A percentile compares a stretch with the other conserved stretches of the same genome.
These are phyloP conservation scores for Acestrorhynchus altus DNA, from an alignment of 2,797 vertebrate genomes.

Conservation along the genomic window DNA sequence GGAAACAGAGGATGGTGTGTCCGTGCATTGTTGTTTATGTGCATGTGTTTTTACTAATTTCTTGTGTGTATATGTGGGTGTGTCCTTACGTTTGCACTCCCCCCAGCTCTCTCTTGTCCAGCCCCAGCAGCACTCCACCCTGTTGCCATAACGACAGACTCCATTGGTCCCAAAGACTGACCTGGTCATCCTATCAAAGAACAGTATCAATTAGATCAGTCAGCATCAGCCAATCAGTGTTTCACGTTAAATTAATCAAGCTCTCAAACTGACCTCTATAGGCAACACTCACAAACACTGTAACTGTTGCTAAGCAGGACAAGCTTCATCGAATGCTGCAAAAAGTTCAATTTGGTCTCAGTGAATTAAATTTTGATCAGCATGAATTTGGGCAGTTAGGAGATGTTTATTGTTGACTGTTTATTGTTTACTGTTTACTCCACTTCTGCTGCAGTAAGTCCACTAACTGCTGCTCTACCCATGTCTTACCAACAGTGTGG, in stretches of 20 bases:
- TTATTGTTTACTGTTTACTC: neutral
- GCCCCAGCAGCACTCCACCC: conserved; percentile 92
- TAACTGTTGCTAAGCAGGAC: neutral
- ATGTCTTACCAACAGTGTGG: neutral
- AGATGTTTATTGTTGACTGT: no score
- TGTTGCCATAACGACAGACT: conserved; percentile 85
- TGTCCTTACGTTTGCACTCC: conserved; percentile 86
- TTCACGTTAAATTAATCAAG: neutral
- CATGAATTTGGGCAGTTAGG: no score
- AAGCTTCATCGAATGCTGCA: neutral
- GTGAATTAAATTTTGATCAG: no score
- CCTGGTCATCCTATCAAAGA: conserved; percentile 76
- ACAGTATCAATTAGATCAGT: neutral
- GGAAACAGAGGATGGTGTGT: conserved; percentile 44
- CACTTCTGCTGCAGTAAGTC: neutral
- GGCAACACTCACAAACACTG: no score
- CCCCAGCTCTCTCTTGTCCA: conserved; percentile 82
- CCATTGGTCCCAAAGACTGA: conserved; percentile 74
- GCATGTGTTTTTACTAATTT: neutral
- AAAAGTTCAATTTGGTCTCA: neutral
- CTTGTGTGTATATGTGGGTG: conserved; percentile 11
- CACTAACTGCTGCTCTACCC: neutral
- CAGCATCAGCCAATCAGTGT: neutral
- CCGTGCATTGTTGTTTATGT: conserved; percentile 10
- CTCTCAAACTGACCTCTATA: neutral